phyloP scores from a whole-genome alignment of 1,140 invertebrate genomes.

The Trichonephila clavata region DNA sequence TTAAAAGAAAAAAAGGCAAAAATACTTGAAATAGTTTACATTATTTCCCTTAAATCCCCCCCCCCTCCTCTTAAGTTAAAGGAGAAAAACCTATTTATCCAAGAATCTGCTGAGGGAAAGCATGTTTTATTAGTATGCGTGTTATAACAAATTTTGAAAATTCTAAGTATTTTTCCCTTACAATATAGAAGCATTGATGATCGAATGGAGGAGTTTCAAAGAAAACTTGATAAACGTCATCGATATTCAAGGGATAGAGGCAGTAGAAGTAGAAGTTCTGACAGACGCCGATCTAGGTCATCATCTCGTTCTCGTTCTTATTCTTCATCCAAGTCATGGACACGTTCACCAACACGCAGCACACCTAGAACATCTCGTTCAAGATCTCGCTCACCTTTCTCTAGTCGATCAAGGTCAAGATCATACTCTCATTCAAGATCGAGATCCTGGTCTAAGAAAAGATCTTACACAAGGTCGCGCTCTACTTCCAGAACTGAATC shows the following conservation, averaged over 20 bases:
- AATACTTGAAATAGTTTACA: too few relatives aligned
- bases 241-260: background rate
- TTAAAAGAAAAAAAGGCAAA: too few relatives aligned
- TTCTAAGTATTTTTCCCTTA: too few relatives aligned
- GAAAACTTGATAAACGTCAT: conserved; percentile 84
- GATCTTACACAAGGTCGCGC: conserved; percentile 78
- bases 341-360: conserved; percentile 78
- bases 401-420: conserved; percentile 79
- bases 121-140: too few relatives aligned
- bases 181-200: conserved; percentile 87
- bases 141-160: too few relatives aligned
- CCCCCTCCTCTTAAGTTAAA: too few relatives aligned
- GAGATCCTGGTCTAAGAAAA: conserved; percentile 78
- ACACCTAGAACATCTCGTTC: conserved; percentile 78
- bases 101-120: too few relatives aligned
- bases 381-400: conserved; percentile 53
- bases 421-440: conserved; percentile 79
- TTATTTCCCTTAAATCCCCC: too few relatives aligned
- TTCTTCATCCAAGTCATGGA: conserved; percentile 77
- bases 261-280: conserved; percentile 81
- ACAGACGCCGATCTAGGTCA: conserved; percentile 63
- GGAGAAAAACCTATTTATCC: too few relatives aligned
- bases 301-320: conserved; percentile 57
- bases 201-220: conserved; percentile 91
- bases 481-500: conserved; percentile 71